Evolutionary conservation across 2,113 vertebrate species (phyloP).

Genomic region (Oreochromis aureus): DNA sequence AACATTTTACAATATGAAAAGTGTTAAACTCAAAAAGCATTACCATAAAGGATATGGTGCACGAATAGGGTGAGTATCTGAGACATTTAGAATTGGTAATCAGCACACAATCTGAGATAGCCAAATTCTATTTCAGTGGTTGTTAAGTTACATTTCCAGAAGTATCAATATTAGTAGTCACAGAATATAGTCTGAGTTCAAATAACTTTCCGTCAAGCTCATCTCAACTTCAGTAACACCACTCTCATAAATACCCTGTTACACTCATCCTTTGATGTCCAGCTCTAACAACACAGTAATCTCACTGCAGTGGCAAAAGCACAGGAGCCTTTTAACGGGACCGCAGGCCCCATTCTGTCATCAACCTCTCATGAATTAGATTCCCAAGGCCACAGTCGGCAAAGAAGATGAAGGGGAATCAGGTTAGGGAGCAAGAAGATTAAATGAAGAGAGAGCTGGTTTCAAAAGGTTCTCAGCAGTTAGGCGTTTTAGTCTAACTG

Average conservation of each 20-base stretch:
- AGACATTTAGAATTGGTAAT: not conserved
- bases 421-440: constrained; percentile 51
- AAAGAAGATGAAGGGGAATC: constrained; percentile 46
- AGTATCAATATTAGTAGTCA: not conserved
- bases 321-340: constrained; percentile 31
- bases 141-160: not conserved
- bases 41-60: not conserved
- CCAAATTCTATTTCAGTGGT: not conserved
- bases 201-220: not conserved
- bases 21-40: not conserved
- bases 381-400: constrained; percentile 25
- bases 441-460: constrained; percentile 41
- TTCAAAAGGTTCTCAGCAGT: constrained; percentile 15
- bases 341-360: constrained; percentile 46
- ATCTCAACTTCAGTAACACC: not conserved
- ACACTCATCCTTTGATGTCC: constrained; percentile 8
- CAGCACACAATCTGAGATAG: not conserved
- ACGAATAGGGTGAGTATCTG: rapidly evolving
- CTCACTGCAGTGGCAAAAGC: constrained; percentile 1
- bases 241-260: constrained; percentile 8
- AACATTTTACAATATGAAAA: not conserved
- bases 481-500: not conserved
- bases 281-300: constrained; percentile 3
- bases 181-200: not conserved
- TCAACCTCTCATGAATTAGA: constrained; percentile 38